Evolutionary conservation across 2,797 vertebrate species (phyloP), one percentile per base, ranked within the genome.

Genomic region (Oophaga sylvatica): DNA sequence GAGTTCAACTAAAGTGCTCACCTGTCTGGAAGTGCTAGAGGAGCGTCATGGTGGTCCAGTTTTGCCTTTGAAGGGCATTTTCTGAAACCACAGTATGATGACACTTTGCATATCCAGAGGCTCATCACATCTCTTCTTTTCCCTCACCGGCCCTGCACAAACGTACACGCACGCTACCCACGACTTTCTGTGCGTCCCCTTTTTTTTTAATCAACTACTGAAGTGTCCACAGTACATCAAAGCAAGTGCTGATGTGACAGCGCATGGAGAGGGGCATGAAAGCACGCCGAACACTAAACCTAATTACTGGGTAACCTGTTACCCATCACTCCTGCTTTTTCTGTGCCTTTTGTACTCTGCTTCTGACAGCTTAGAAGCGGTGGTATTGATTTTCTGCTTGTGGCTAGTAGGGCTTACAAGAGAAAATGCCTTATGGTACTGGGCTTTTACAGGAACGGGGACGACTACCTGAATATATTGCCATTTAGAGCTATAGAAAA

Each of bases 251-350:
- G 19, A 35, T 80, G 87, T 59, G 62, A 84, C 60, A 91, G 92
- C 91, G 90, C 89, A 89, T 92, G 90, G 82, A 91, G 90, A 87
- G 91, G 90, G 93, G 87, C 91, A 85, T 84, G 90, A 92, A 90
- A 92, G 91, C 90, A 90, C 91, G 91, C 92, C 89, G 90, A 92
- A 91, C 91, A 53, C 87, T 67, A 90, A 86, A 91, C 92, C 92
- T 94, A 90, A 92, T 94, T 93, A 92, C 90, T 90, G 87, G 87
- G 87, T 77, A 67, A 87, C 90, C 77, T 90, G 88, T 88, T 80
- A 76, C 90, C 90, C 91, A 85, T 91, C 90, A 56, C 68, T 83
- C 22, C 13, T 9, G 13, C 41, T 79, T 59, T 48, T 53, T 31
- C 35, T 9, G 82, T 35, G 48, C 22, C 59, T 2, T 19, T n/a